Percentiles rank a stretch among this genome's conserved stretches.
phyloP scores from a whole-genome alignment of 2,888 invertebrate species.

The Unio pictorum region DNA sequence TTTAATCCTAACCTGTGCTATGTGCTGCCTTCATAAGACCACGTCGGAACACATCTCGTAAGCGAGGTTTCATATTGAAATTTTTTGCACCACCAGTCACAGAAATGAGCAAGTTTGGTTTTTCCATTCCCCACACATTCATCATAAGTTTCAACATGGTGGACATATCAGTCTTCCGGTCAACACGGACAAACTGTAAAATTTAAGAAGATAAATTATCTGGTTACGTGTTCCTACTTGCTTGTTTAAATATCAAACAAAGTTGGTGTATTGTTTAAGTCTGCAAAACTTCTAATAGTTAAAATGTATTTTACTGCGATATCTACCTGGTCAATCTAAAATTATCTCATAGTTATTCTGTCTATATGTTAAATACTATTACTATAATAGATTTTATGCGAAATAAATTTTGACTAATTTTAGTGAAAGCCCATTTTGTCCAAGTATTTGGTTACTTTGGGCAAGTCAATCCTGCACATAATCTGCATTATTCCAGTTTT shows the following conservation, averaged over 20 bases:
- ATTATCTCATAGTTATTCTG: too few species aligned
- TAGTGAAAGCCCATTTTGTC: too few species aligned
- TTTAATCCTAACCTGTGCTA: constrained; percentile 62
- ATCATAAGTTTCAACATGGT: constrained; percentile 63
- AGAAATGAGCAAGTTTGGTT: constrained; percentile 71
- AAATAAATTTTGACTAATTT: too few species aligned
- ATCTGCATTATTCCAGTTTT: too few species aligned
- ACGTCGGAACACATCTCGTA: constrained; percentile 68
- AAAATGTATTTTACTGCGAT: too few species aligned
- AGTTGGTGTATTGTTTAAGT: not conserved
- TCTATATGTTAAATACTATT: too few species aligned
- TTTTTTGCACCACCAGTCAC: constrained; percentile 72
- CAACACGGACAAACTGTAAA: constrained; percentile 68
- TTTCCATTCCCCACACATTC: constrained; percentile 66
- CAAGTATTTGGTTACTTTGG: too few species aligned
- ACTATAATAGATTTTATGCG: too few species aligned
- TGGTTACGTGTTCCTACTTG: too few species aligned
- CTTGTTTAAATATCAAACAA: not conserved
- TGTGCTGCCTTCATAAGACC: constrained; percentile 71
- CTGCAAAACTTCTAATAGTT: too few species aligned
- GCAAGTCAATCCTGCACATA: too few species aligned
- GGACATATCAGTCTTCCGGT: constrained; percentile 58
- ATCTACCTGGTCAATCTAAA: too few species aligned
- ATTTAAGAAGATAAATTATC: not conserved
- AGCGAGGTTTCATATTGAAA: constrained; percentile 67